These are phyloP conservation scores for Ceryle rudis DNA, from an alignment of 2,797 vertebrate species.

Conservation along the genomic window DNA sequence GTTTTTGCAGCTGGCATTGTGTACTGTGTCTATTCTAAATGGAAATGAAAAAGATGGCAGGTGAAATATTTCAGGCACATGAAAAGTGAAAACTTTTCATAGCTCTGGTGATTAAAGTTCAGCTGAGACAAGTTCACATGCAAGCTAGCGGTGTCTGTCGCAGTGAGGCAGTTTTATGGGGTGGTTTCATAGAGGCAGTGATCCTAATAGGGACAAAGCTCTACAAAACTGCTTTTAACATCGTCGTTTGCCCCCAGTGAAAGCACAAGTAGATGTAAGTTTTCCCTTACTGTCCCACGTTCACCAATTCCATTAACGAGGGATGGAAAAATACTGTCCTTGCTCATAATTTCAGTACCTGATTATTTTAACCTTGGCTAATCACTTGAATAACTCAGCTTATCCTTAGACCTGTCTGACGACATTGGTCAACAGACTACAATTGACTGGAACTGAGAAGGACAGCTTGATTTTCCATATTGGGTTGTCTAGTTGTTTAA, in stretches of 20 bases:
- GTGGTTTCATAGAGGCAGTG: too few species aligned
- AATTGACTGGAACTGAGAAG: neutral
- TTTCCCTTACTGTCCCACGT: neutral
- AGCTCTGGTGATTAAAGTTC: neutral
- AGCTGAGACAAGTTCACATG: neutral
- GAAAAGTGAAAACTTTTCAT: neutral
- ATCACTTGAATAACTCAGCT: slow-evolving; percentile 5
- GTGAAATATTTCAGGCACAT: neutral
- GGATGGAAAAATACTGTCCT: neutral
- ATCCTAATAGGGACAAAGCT: neutral
- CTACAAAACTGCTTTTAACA: neutral
- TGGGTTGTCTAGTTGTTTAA: neutral
- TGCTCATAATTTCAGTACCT: neutral
- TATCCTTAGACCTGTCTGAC: neutral
- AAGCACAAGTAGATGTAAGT: neutral
- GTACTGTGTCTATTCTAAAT: neutral
- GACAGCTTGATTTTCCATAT: neutral
- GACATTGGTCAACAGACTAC: neutral
- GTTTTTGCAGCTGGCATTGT: neutral
- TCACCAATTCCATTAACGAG: neutral
- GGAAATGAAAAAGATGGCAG: neutral
- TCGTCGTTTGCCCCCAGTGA: neutral
- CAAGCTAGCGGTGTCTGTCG: neutral
- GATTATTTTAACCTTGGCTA: slow-evolving; percentile 15
- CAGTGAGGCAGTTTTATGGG: neutral